These are phyloP conservation scores for sheep (Ovis aries) DNA, from an alignment of 2,113 vertebrate genomes.

Conservation along the genomic window ARS-UI_Ramb_v3.0 NC_056055.1:219288001-219288500, in stretches of 20 bases:
- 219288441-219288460: not conserved
- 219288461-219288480: constrained; percentile 16
- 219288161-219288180: not conserved
- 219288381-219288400: not conserved
- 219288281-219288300: constrained; percentile 10
- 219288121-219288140: not conserved
- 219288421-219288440: not conserved
- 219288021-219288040: not conserved
- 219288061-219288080: not conserved
- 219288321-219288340: constrained; percentile 38
- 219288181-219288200: constrained; percentile 6
- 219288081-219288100: not conserved
- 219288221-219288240: not conserved
- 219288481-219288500: not conserved
- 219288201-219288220: not conserved
- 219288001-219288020: not conserved
- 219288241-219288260: not conserved
- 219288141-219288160: constrained; percentile 33
- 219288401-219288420: not conserved
- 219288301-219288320: constrained; percentile 15
- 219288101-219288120: not conserved
- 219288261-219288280: constrained; percentile 26
- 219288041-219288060: not conserved
- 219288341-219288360: constrained; percentile 25
- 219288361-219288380: not conserved